Conservation (phyloP, 1,140 invertebrate species). For the Argopecten irradians region DNA sequence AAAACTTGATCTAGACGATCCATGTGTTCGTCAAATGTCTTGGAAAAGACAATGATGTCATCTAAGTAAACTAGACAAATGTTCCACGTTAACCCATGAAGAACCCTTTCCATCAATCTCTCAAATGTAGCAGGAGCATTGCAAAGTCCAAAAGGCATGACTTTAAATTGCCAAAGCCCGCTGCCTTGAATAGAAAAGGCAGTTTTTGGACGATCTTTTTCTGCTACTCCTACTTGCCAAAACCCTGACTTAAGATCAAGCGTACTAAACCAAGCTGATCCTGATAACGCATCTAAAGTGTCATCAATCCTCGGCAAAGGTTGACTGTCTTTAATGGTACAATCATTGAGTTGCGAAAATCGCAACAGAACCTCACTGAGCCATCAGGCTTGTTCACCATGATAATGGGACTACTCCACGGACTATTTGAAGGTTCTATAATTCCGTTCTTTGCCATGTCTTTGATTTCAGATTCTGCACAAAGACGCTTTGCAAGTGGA, state of each 20-base stretch:
- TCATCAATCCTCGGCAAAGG: slow-evolving; percentile 43
- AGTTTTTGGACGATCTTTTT: background rate
- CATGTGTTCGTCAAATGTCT: too few species aligned
- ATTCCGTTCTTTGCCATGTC: slow-evolving; percentile 40
- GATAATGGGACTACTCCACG: slow-evolving; percentile 79
- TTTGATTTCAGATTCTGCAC: slow-evolving; percentile 12
- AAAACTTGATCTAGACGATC: too few species aligned
- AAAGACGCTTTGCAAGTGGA: background rate
- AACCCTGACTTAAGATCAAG: slow-evolving; percentile 38
- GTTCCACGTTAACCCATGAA: too few species aligned
- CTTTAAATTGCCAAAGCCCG: too few species aligned
- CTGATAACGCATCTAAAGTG: slow-evolving; percentile 34
- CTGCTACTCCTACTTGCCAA: slow-evolving; percentile 1
- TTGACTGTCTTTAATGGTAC: slow-evolving; percentile 37
- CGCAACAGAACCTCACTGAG: slow-evolving; percentile 76
- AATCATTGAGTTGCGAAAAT: slow-evolving; percentile 73
- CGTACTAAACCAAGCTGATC: slow-evolving; percentile 12
- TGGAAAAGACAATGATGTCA: too few species aligned
- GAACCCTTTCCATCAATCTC: too few species aligned
- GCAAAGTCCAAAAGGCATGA: too few species aligned
- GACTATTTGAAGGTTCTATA: slow-evolving; percentile 68
- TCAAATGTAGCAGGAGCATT: too few species aligned
- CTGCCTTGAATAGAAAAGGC: slow-evolving; percentile 26
- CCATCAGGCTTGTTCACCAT: slow-evolving; percentile 76
- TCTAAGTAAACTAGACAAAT: too few species aligned